A percentile compares a stretch with the other conserved stretches of the same genome.
Conservation (phyloP, 2,113 vertebrate genomes). For the Malurus alboscapulatus region DNA sequence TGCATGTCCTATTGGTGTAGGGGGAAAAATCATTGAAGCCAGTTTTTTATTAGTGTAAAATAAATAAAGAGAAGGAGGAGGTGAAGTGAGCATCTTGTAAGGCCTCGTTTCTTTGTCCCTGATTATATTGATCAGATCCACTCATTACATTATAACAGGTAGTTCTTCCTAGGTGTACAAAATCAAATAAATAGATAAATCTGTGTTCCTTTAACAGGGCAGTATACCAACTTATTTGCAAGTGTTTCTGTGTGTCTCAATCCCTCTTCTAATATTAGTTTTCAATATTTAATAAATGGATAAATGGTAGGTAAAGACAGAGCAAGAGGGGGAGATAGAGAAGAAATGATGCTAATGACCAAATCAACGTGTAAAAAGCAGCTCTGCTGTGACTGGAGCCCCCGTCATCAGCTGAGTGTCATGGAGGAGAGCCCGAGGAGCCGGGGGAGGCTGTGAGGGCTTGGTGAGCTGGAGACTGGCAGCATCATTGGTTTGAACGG, state of each 20-base stretch:
- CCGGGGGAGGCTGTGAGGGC: slow-evolving; percentile 51
- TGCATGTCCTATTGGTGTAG: neutral
- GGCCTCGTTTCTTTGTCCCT: slow-evolving; percentile 22
- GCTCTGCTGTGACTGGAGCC: slow-evolving; percentile 56
- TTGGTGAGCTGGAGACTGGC: slow-evolving; percentile 60
- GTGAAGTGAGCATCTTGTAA: neutral
- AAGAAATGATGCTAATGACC: slow-evolving; percentile 59
- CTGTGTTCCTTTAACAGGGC: neutral
- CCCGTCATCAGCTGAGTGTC: slow-evolving; percentile 67
- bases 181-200: neutral
- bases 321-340: neutral
- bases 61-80: neutral
- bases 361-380: slow-evolving; percentile 52
- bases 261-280: neutral
- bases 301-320: neutral
- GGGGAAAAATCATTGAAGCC: neutral
- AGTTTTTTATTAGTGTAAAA: neutral
- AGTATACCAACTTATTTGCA: neutral
- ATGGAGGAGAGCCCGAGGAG: slow-evolving; percentile 38
- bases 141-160: neutral
- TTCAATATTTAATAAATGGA: slow-evolving; percentile 15
- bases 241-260: neutral
- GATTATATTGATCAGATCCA: neutral
- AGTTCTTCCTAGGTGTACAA: neutral
- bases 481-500: slow-evolving; percentile 68